phyloP scores from a whole-genome alignment of 2,113 vertebrate genomes.

The Poecile atricapillus region DNA sequence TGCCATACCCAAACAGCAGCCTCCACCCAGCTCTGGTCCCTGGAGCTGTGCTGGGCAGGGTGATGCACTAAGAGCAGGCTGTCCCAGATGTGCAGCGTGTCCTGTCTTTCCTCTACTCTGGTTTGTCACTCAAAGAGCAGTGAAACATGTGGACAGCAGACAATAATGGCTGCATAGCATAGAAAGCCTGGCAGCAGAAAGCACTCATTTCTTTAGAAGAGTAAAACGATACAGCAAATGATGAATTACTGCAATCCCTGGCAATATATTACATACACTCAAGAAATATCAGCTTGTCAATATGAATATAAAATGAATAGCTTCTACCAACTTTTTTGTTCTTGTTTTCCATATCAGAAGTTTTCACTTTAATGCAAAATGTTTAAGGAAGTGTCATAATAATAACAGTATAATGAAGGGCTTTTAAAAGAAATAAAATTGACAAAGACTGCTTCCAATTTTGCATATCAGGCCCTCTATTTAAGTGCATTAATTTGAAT shows the following conservation, averaged over 20 bases:
- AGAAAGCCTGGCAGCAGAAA: background rate
- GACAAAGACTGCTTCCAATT: background rate
- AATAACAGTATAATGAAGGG: background rate
- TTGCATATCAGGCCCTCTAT: background rate
- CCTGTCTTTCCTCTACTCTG: background rate
- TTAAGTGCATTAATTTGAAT: background rate
- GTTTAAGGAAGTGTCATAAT: background rate
- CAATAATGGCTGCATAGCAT: background rate
- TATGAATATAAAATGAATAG: background rate
- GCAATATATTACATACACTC: background rate
- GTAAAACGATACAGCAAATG: background rate
- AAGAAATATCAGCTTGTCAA: background rate
- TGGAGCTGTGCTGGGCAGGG: background rate
- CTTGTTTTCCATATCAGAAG: background rate
- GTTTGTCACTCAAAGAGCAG: accelerated
- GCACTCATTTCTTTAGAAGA: background rate
- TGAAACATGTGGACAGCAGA: background rate
- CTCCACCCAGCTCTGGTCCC: background rate
- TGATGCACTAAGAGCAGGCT: background rate
- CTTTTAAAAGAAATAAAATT: background rate
- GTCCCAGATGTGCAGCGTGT: background rate
- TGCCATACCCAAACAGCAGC: background rate
- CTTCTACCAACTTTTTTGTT: background rate
- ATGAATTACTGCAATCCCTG: background rate
- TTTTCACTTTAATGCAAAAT: background rate